Conservation (phyloP, 1,140 invertebrate species). For the Dreissena polymorpha region DNA sequence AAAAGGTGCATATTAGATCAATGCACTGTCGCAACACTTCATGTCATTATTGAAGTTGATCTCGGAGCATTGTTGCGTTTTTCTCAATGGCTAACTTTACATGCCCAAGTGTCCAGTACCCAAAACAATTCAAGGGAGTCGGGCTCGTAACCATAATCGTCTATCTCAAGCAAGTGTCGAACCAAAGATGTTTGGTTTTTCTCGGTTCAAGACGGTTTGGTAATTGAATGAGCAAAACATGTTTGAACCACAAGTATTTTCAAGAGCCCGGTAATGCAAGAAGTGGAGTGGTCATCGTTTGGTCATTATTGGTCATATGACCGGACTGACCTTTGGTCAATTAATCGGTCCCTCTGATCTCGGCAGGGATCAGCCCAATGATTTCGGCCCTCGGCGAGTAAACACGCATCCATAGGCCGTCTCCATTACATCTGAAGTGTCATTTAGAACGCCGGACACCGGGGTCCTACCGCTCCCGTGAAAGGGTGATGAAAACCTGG, state of each 20-base stretch:
- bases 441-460: constrained; percentile 30
- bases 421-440: constrained; percentile 49
- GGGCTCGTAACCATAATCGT: not conserved
- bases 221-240: constrained; percentile 49
- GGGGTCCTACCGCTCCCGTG: constrained; percentile 22
- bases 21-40: constrained; percentile 36
- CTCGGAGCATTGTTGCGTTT: constrained; percentile 43
- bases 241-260: constrained; percentile 51
- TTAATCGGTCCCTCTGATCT: constrained; percentile 56
- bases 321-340: constrained; percentile 51
- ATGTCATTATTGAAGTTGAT: constrained; percentile 41
- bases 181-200: not conserved
- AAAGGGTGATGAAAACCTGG: constrained; percentile 38
- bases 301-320: constrained; percentile 49
- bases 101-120: not conserved
- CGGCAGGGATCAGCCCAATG: constrained; percentile 32
- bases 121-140: not conserved
- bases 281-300: constrained; percentile 45
- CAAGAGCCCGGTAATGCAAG: constrained; percentile 13
- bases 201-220: not conserved
- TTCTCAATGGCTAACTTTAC: constrained; percentile 3
- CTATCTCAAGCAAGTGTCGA: no score
- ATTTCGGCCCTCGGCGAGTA: constrained; percentile 25
- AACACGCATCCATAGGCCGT: constrained; percentile 40
- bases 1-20: constrained; percentile 35